Evolutionary conservation across 1,140 invertebrate genomes (phyloP).

Genomic region (Leptinotarsa undecemlineata): DNA sequence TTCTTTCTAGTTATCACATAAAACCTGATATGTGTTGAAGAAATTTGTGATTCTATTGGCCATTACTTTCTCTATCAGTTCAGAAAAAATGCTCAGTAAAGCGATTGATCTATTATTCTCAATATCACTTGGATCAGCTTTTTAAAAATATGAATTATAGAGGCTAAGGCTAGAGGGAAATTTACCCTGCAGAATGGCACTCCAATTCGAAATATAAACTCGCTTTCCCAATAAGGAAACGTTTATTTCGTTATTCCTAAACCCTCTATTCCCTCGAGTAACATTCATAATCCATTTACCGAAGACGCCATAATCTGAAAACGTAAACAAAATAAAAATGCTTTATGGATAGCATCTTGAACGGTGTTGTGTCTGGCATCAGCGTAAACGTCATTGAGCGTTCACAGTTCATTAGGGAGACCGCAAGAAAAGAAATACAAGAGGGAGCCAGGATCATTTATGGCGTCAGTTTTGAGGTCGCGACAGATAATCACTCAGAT

Average conservation of each 20-base stretch:
- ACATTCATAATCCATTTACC: slow-evolving; percentile 7
- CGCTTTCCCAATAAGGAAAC: background rate
- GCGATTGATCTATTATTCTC: too few relatives aligned
- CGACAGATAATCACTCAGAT: slow-evolving; percentile 36
- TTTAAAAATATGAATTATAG: too few relatives aligned
- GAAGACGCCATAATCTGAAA: background rate
- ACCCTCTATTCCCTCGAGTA: background rate
- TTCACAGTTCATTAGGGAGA: slow-evolving; percentile 41
- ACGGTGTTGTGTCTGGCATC: slow-evolving; percentile 36
- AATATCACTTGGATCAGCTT: too few relatives aligned
- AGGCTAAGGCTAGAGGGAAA: too few relatives aligned
- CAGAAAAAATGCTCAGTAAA: too few relatives aligned
- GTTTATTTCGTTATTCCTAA: background rate
- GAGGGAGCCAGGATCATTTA: slow-evolving; percentile 36
- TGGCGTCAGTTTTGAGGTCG: slow-evolving; percentile 39
- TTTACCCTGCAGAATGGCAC: too few relatives aligned
- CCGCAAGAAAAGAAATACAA: slow-evolving; percentile 18
- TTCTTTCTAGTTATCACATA: too few relatives aligned
- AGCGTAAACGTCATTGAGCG: slow-evolving; percentile 38
- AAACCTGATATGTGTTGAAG: too few relatives aligned
- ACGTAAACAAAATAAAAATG: slow-evolving; percentile 31
- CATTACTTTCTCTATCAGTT: too few relatives aligned
- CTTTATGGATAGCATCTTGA: slow-evolving; percentile 35
- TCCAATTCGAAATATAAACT: too few relatives aligned
- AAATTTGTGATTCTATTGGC: too few relatives aligned